A percentile compares a stretch with the other conserved stretches of the same genome.
Conservation (phyloP, 2,797 vertebrate genomes). For the Cuculus canorus region DNA sequence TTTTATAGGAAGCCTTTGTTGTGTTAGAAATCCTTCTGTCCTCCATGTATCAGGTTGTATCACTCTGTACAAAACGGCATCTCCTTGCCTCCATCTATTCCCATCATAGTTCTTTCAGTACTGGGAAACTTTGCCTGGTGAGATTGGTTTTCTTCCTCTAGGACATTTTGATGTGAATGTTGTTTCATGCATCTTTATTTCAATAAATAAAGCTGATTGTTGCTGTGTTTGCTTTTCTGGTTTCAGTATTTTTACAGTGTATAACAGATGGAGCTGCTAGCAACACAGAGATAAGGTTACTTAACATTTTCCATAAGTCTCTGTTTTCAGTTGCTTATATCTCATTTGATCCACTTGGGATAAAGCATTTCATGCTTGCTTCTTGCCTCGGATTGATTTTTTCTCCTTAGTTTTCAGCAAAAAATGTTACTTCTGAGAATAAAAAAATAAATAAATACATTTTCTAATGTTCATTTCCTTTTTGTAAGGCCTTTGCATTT, state of each 20-base stretch:
- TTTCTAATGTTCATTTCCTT: background rate
- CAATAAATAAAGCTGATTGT: constrained; percentile 57
- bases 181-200: constrained; percentile 59
- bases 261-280: constrained; percentile 60
- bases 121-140: constrained; percentile 4
- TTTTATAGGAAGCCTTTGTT: background rate
- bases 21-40: background rate
- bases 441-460: background rate
- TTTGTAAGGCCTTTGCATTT: background rate
- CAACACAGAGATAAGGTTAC: constrained; percentile 57
- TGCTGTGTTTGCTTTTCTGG: constrained; percentile 55
- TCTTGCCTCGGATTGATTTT: constrained; percentile 30
- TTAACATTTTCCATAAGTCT: constrained; percentile 44
- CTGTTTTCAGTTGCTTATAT: constrained; percentile 33
- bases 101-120: background rate
- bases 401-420: background rate
- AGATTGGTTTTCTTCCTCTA: constrained; percentile 55
- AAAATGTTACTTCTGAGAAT: background rate
- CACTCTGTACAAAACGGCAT: background rate
- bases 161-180: constrained; percentile 54
- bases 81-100: constrained; percentile 31
- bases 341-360: constrained; percentile 42
- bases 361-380: constrained; percentile 49
- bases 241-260: constrained; percentile 51
- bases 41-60: background rate